phyloP scores from a whole-genome alignment of 1,140 invertebrate species.

The Aphelenchoides avenae region DNA sequence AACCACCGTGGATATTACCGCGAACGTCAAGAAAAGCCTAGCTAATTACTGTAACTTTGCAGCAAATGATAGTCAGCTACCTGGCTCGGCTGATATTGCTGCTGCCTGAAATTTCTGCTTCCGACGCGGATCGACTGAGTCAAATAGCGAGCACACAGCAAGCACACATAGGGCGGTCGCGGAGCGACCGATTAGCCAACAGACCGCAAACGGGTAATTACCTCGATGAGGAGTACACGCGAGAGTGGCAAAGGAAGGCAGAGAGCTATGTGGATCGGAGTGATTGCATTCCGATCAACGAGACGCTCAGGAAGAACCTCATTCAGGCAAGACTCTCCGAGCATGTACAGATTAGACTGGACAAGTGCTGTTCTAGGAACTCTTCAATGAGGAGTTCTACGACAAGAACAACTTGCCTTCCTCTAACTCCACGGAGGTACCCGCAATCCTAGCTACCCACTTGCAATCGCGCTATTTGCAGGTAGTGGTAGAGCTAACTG shows the following conservation, averaged over 20 bases:
- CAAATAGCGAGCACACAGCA: conserved; percentile 23
- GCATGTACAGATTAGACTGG: neutral
- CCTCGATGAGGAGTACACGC: too few relatives aligned
- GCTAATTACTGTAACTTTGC: conserved; percentile 17
- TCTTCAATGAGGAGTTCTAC: conserved; percentile 51
- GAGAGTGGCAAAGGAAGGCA: too few relatives aligned
- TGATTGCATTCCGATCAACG: conserved; percentile 42
- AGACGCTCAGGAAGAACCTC: conserved; percentile 45
- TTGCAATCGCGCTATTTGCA: too few relatives aligned
- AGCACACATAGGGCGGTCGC: too few relatives aligned
- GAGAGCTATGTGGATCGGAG: too few relatives aligned
- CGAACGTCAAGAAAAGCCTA: neutral
- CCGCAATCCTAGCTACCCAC: too few relatives aligned
- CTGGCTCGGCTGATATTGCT: conserved; percentile 46
- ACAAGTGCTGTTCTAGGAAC: conserved; percentile 32
- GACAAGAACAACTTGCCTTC: conserved; percentile 58
- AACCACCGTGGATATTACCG: too few relatives aligned
- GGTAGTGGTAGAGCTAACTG: conserved; percentile 56
- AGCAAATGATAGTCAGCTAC: conserved; percentile 52
- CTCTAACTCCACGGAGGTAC: conserved; percentile 50
- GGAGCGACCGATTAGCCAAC: too few relatives aligned
- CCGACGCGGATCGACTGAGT: conserved; percentile 34
- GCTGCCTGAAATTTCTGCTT: conserved; percentile 41
- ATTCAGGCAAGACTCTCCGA: conserved; percentile 22
- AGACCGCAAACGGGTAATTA: too few relatives aligned